These are phyloP conservation scores for Lasioglossum morio DNA, from an alignment of 2,888 invertebrate species.

Conservation along the genomic window DNA sequence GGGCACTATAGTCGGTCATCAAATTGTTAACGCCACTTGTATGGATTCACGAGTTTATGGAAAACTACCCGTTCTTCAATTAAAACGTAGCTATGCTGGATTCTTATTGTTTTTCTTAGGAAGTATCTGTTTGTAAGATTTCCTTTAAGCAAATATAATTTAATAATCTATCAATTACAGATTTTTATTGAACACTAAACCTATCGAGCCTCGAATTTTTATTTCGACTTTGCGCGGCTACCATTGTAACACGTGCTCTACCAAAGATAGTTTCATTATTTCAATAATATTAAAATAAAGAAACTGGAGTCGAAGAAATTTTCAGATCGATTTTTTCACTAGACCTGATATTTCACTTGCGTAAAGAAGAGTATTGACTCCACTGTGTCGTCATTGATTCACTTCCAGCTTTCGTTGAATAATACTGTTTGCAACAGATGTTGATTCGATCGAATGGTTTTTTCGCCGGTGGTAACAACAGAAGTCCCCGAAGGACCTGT, in stretches of 20 bases:
- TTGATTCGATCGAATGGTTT: neutral
- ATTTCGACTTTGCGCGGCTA: too few species aligned
- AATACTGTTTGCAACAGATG: neutral
- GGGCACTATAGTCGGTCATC: neutral
- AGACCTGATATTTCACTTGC: neutral
- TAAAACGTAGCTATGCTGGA: neutral
- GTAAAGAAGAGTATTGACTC: neutral
- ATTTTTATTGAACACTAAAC: too few species aligned
- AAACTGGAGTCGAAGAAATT: too few species aligned
- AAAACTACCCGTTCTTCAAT: neutral
- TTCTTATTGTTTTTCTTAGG: neutral
- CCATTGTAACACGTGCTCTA: too few species aligned
- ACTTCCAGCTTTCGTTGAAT: neutral
- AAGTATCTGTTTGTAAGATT: neutral
- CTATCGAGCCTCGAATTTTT: too few species aligned
- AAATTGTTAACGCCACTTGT: slow-evolving; percentile 3
- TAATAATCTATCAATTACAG: too few species aligned
- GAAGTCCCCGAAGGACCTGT: too few species aligned
- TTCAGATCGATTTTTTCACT: too few species aligned
- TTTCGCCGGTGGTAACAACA: too few species aligned
- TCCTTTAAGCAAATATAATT: too few species aligned
- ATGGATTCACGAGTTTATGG: neutral
- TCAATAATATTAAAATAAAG: too few species aligned
- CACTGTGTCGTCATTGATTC: neutral
- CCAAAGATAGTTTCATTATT: too few species aligned